Evolutionary conservation across 1,140 invertebrate species (phyloP).

Genomic region (Drosophila mauritiana): DNA sequence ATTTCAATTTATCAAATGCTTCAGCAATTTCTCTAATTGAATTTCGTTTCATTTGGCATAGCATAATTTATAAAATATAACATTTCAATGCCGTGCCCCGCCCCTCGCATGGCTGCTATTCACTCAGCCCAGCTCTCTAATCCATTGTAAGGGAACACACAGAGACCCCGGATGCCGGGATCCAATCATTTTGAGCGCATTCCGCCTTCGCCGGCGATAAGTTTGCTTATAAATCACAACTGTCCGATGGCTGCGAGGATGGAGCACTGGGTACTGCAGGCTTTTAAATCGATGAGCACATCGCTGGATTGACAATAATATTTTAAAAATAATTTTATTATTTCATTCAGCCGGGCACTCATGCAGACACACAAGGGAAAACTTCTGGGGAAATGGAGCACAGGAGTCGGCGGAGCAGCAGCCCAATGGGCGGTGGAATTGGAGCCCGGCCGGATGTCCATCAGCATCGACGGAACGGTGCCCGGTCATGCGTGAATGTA

Average conservation of each 20-base stretch:
- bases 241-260: slow-evolving; percentile 25
- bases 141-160: slow-evolving; percentile 60
- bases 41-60: slow-evolving; percentile 61
- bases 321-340: slow-evolving; percentile 83
- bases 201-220: slow-evolving; percentile 60
- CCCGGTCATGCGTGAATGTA: slow-evolving; percentile 75
- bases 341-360: slow-evolving; percentile 73
- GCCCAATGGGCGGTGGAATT: background rate
- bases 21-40: slow-evolving; percentile 77
- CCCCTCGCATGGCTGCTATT: slow-evolving; percentile 52
- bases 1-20: slow-evolving; percentile 77
- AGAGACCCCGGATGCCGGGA: background rate
- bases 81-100: slow-evolving; percentile 63
- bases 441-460: slow-evolving; percentile 39
- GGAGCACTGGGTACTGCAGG: slow-evolving; percentile 27
- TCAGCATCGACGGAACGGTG: slow-evolving; percentile 35
- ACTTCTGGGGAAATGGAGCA: slow-evolving; percentile 1
- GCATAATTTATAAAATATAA: slow-evolving; percentile 72
- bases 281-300: slow-evolving; percentile 80
- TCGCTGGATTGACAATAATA: slow-evolving; percentile 78
- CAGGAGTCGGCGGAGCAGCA: background rate
- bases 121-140: slow-evolving; percentile 55
- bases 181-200: slow-evolving; percentile 69
- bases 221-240: slow-evolving; percentile 82
- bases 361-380: slow-evolving; percentile 52